A percentile compares a stretch with the other conserved stretches of the same genome.
Conservation (phyloP, 2,797 vertebrate species). For the Nyctalus aviator region DNA sequence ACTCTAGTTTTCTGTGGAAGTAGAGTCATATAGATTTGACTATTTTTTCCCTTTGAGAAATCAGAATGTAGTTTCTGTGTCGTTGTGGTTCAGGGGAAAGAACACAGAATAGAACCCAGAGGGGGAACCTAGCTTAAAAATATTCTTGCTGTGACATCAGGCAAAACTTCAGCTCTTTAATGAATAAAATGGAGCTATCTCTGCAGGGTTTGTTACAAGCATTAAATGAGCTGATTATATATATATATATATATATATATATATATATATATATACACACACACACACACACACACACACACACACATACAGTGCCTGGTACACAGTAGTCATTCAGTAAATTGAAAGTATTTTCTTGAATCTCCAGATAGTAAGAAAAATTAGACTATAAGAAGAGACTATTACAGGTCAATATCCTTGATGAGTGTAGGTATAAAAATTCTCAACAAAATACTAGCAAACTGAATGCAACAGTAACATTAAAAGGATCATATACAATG, state of each 20-base stretch:
- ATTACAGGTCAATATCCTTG: background rate
- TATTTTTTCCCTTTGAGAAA: conserved; percentile 21
- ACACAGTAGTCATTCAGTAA: background rate
- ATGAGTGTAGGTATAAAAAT: background rate
- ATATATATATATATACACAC: too few species aligned
- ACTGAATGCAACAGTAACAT: background rate
- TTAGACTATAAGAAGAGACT: background rate
- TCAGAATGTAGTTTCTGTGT: conserved; percentile 31
- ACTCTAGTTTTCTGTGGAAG: conserved; percentile 46
- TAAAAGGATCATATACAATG: background rate
- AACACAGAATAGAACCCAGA: background rate
- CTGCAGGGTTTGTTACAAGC: background rate
- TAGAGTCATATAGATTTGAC: background rate
- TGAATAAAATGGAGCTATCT: background rate
- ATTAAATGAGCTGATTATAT: background rate
- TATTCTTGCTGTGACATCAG: background rate
- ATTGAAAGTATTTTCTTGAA: background rate
- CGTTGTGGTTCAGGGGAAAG: background rate
- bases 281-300: too few species aligned
- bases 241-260: too few species aligned
- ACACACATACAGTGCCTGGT: background rate
- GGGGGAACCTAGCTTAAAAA: background rate
- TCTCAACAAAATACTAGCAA: background rate
- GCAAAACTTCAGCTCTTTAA: background rate
- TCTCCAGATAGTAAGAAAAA: background rate